phyloP scores from a whole-genome alignment of 2,888 invertebrate species.

The Electrophaes corylata region DNA sequence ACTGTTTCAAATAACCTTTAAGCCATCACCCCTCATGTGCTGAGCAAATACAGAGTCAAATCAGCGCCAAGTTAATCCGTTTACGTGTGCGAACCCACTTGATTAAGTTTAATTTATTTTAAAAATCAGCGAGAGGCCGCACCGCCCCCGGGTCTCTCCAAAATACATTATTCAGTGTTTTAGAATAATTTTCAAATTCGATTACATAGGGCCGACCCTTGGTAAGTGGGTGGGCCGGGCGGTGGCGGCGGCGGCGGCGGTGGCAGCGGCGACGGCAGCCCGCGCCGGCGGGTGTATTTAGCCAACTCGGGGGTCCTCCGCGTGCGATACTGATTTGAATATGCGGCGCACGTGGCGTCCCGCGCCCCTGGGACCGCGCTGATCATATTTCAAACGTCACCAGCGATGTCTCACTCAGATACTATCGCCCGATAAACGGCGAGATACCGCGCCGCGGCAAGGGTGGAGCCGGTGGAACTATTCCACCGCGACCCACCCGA shows the following conservation, averaged over 20 bases:
- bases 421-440: conserved; percentile 81
- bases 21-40: conserved; percentile 72
- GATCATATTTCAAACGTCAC: conserved; percentile 85
- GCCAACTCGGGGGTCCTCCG: conserved; percentile 83
- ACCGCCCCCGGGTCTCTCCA: conserved; percentile 77
- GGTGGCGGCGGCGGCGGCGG: conserved; percentile 44
- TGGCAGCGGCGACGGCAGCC: conserved; percentile 42
- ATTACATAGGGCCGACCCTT: conserved; percentile 84
- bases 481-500: conserved; percentile 39
- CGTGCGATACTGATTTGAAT: conserved; percentile 83
- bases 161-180: conserved; percentile 85
- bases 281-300: conserved; percentile 78
- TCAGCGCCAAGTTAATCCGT: conserved; percentile 83
- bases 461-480: conserved; percentile 71
- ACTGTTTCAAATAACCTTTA: conserved; percentile 72
- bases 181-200: conserved; percentile 85
- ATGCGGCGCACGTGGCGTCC: conserved; percentile 81
- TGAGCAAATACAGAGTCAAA: conserved; percentile 81
- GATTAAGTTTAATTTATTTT: conserved; percentile 85
- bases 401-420: conserved; percentile 84
- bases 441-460: conserved; percentile 61
- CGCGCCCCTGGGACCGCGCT: conserved; percentile 76
- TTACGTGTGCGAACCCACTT: conserved; percentile 84
- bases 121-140: conserved; percentile 77
- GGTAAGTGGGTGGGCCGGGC: conserved; percentile 80